Evolutionary conservation across 2,888 invertebrate species (phyloP), one percentile per base, ranked within the genome.

Genomic region (Stenchaetothrips biformis): DNA sequence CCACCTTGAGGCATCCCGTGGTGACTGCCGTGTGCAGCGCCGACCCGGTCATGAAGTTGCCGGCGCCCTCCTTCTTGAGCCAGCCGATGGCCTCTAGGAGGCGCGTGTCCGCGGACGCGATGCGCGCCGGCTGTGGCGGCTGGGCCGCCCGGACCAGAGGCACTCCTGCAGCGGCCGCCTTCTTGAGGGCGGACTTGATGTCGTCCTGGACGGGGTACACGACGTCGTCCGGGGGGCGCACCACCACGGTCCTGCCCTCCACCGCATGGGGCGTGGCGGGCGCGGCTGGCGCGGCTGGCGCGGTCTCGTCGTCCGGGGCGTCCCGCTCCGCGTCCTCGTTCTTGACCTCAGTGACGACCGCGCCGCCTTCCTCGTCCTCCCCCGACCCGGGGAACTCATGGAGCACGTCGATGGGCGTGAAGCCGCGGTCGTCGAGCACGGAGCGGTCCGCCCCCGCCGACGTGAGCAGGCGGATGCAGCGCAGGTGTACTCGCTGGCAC

Each of bases 21-120:
- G 87, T 86, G 0, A 89, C 89, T 0, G 90, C 90, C 0, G 88
- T 89, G 82, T 90, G 90, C 0, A 91, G 85, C 0, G 90, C 89
- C 0, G 89, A 89, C 27, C 87, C 86, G 8, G 81, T 79, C 78
- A 80, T 82, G 77, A 81, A 80, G 18, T 78, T 80, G 16, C 80
- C 80, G 25, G 21, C 53, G n/a, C 81, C 81, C 8, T 81, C 81
- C 80, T 21, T 77, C 79, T 74, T 74, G 21, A 74, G 67, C 67
- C 21, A 25, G 9, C 78, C 67, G 11, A 83, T 82, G 18, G 83
- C 84, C 25, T 83, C 82, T 25, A 82, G 49, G 78, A 82, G 82
- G 13, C 78, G 80, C 49, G 83, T 81, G 11, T 47, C 80, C 8
- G 83, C 83, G 18, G 84, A 83, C 62, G 83, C 80, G 49, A 18